phyloP scores from a whole-genome alignment of 2,113 vertebrate genomes.

The Lophochroa leadbeateri region DNA sequence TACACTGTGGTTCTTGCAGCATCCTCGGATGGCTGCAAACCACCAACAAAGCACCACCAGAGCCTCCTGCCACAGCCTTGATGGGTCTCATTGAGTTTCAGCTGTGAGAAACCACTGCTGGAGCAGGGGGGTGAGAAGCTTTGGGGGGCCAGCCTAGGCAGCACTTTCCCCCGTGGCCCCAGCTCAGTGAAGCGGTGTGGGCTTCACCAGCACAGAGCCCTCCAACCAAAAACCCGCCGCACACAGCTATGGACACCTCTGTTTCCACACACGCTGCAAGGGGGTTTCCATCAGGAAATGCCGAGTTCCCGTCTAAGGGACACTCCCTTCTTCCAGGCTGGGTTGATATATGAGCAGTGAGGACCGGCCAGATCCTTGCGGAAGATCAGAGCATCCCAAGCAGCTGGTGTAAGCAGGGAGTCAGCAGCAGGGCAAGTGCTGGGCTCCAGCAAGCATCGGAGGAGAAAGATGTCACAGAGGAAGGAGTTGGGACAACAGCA shows the following conservation, averaged over 20 bases:
- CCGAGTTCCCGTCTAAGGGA: background rate
- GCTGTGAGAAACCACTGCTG: background rate
- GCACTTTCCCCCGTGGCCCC: accelerated
- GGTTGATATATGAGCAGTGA: background rate
- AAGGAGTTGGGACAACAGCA: background rate
- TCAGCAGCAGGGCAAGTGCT: background rate
- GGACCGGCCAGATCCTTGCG: background rate
- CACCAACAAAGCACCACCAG: background rate
- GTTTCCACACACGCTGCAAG: background rate
- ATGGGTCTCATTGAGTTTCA: background rate
- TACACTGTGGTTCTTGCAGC: background rate
- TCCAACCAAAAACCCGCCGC: background rate
- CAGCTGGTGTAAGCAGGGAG: background rate
- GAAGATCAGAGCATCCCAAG: background rate
- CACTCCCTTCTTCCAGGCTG: background rate
- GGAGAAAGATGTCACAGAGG: background rate
- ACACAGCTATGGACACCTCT: accelerated
- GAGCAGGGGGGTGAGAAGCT: background rate
- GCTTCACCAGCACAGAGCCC: accelerated
- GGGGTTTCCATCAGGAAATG: background rate
- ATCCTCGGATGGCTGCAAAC: background rate
- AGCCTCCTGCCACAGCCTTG: background rate
- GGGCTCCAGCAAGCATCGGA: background rate
- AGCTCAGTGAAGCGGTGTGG: background rate
- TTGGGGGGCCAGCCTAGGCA: background rate